Base-by-base conservation (phyloP, 2,888 invertebrate genomes). In the Monopis laevigella region DNA sequence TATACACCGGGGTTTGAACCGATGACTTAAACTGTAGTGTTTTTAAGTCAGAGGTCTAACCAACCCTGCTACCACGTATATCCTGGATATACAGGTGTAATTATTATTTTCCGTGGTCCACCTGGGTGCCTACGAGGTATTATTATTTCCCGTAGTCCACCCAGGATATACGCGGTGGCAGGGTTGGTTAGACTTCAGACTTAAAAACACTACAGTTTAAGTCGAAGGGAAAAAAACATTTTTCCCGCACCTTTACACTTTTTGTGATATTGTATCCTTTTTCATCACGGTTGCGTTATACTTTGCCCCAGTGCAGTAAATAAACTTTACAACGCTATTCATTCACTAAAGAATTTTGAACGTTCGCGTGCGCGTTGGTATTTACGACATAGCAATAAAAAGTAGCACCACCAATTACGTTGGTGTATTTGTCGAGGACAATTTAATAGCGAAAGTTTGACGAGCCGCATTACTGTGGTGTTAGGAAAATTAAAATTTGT, bases 371-470 rank as follows among this genome's bases (percentile, higher is more conserved):
- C 45, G 10, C 12, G 42, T 19, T 39, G 50, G 54, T 57, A 55
- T 58, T 63, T 43, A 43, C 35, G 32, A n/a, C 29, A 14, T 21
- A 18, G 21, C 28, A 21, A 53, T 57, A 59, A 59, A 59, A 57
- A 62, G 58, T 56, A 58, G 47, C 52, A 54, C 60, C 65, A 56
- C 53, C 66, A 68, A 69, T 71, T 67, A 67, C 59, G 50, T 52
- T 53, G 36, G 36, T 36, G 13, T 56, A 55, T 65, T 65, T 61
- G 59, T 38, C 40, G 43, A 30, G 42, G 36, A 39, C 36, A 36
- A 36, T 36, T 36, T 36, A 21, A 36, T 36, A 36, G 36, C 21
- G 36, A 36, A 36, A 36, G 21, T 36, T 36, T 21, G 36, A 36
- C 21, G 16, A 50, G 49, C 48, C 47, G 30, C 41, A 28, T 40